Conservation (phyloP, 2,113 vertebrate species). For the Elaphurus davidianus region DNA sequence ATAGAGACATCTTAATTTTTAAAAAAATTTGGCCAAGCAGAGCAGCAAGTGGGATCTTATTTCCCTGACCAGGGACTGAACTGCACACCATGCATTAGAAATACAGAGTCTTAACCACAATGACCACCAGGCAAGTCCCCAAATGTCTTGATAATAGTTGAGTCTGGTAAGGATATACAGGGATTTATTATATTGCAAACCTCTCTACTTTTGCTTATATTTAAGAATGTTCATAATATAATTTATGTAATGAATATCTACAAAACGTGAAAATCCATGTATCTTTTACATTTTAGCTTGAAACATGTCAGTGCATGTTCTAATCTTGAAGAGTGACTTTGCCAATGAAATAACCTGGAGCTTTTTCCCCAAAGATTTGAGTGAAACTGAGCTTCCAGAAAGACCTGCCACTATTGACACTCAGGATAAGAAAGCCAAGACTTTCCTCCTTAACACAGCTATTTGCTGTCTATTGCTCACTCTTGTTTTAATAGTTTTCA, state of each 20-base stretch:
- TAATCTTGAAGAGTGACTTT: background rate
- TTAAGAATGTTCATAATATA: background rate
- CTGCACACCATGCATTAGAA: background rate
- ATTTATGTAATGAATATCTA: background rate
- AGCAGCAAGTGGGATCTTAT: background rate
- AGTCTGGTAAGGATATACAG: background rate
- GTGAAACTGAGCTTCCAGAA: background rate
- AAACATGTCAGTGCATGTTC: background rate
- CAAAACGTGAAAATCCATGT: background rate
- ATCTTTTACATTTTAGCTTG: background rate
- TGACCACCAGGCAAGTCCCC: background rate
- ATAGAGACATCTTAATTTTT: background rate
- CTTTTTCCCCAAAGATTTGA: background rate
- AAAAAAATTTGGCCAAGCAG: background rate
- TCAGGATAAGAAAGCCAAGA: background rate
- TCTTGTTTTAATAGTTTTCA: background rate
- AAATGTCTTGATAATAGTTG: background rate
- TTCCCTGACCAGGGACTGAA: background rate
- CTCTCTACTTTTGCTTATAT: background rate
- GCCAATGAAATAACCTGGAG: background rate
- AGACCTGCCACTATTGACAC: background rate
- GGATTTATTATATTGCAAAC: background rate
- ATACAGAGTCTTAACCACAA: background rate
- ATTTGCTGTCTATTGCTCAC: background rate
- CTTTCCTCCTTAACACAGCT: background rate